Evolutionary conservation across 2,797 vertebrate species (phyloP).

Genomic region (Scolopax rusticola): DNA sequence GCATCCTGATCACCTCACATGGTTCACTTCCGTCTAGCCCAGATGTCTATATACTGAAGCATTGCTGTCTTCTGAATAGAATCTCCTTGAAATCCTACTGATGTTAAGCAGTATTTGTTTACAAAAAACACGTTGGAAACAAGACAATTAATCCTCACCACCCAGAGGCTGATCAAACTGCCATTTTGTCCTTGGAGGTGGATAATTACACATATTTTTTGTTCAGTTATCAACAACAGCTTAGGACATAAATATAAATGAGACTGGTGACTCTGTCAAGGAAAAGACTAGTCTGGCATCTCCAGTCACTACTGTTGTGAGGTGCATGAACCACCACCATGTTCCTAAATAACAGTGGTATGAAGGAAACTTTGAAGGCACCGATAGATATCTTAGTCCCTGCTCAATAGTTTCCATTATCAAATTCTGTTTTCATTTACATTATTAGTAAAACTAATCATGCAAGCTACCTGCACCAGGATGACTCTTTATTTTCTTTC

Average conservation of each 20-base stretch:
- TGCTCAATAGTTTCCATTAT: not conserved
- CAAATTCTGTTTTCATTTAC: not conserved
- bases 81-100: not conserved
- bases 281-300: not conserved
- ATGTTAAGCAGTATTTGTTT: not conserved
- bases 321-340: not conserved
- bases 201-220: not conserved
- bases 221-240: not conserved
- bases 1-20: not conserved
- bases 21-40: not conserved
- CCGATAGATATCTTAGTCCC: not conserved
- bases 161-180: not conserved
- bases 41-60: not conserved
- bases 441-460: not conserved
- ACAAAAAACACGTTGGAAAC: not conserved
- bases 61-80: not conserved
- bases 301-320: not conserved
- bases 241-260: not conserved
- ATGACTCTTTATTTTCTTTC: not conserved
- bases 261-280: not conserved
- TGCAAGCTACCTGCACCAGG: not conserved
- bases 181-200: not conserved
- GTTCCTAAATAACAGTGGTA: not conserved
- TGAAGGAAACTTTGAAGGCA: not conserved
- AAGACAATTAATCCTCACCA: not conserved